Evolutionary conservation across 2,113 vertebrate species (phyloP), one percentile per base, ranked within the genome.

Genomic region (Mustela nigripes): DNA sequence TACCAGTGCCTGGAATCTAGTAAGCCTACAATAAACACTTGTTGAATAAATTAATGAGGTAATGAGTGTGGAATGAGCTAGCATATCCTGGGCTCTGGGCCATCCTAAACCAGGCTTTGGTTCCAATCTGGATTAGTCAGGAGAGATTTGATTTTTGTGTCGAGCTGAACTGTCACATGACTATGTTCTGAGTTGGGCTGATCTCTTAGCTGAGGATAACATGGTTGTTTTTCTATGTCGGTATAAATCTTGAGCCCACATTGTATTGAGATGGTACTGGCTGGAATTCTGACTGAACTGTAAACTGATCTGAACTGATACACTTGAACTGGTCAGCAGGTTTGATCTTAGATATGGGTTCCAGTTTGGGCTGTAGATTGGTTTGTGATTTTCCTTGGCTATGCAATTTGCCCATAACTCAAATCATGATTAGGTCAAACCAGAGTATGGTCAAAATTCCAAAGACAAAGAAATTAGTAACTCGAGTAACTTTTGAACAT

Each of bases 391-490:
- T 83, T 88, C 26, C 63, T 85, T 89, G 18, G 7, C 69, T 92
- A 67, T 84, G 18, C 16, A 42, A 62, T 96, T 89, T 89, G 36
- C 33, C 53, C 26, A 65, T 58, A 71, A 36, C 18, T 86, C 39
- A 93, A 93, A 93, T 83, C 60, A 48, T n/a, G 60, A 93, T 19
- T 42, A 92, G 19, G 12, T 62, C 39, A 91, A 81, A 79, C 39
- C 65, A 28, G 31, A 94, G 11, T 39, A 50, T 92, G 21, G 26
- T 21, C 78, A 89, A 63, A 94, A 95, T 92, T 92, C 21, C 21
- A 85, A 81, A 28, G 48, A 42, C 76, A 45, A 86, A 79, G 15
- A 79, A 48, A 42, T n/a, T 76, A 45, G 42, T 76, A 76, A 71
- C 10, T 11, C 65, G 28, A 45, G 36, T 84, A 62, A 74, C 91